phyloP scores from a whole-genome alignment of 2,888 invertebrate species.

The Rhabditophanes sp. region DNA sequence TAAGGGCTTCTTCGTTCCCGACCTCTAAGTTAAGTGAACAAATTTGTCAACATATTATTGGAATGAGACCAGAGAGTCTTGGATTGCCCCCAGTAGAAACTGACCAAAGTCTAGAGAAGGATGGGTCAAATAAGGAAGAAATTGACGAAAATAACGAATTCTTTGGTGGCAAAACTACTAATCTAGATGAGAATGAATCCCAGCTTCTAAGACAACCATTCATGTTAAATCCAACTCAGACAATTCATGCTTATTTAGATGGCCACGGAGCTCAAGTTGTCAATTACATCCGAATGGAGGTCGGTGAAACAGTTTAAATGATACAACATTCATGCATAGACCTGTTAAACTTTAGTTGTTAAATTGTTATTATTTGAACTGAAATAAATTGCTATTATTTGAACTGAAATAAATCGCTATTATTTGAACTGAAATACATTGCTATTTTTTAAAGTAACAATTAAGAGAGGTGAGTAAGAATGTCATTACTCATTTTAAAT shows the following conservation, averaged over 20 bases:
- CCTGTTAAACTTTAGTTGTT: not conserved
- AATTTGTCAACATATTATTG: conserved; percentile 33
- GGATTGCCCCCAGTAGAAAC: conserved; percentile 17
- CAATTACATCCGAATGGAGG: conserved; percentile 27
- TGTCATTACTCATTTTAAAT: too few species aligned
- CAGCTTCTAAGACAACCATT: conserved; percentile 35
- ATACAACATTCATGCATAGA: not conserved
- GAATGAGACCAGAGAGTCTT: conserved; percentile 26
- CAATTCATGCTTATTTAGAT: conserved; percentile 25
- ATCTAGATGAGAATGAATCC: conserved; percentile 36
- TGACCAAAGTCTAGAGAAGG: too few species aligned
- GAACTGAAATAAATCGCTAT: too few species aligned
- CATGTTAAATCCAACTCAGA: conserved; percentile 38
- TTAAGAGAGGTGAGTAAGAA: too few species aligned
- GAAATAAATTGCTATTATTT: too few species aligned
- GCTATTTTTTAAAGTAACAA: too few species aligned
- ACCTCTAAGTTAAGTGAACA: conserved; percentile 27
- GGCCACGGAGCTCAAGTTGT: conserved; percentile 27
- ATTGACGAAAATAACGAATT: not conserved
- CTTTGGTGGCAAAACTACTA: conserved; percentile 13
- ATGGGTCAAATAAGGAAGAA: conserved; percentile 1
- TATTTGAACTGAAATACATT: too few species aligned
- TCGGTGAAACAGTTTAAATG: conserved; percentile 11
- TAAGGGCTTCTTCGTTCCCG: conserved; percentile 18
- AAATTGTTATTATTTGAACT: not conserved